Evolutionary conservation across 2,113 vertebrate species (phyloP).

Genomic region (Oreochromis niloticus): DNA sequence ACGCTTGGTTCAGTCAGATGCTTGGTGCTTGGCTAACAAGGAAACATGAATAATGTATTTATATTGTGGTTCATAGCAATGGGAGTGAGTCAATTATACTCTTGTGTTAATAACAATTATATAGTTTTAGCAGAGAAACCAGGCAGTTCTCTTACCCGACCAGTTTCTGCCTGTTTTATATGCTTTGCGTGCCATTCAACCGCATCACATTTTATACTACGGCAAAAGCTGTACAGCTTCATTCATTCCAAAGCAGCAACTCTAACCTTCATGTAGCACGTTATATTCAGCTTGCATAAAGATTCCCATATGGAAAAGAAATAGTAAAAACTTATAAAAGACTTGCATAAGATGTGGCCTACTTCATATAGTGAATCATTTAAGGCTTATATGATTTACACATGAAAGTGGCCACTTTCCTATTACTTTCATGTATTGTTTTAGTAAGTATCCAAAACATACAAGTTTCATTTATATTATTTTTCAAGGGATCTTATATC

Average conservation of each 20-base stretch:
- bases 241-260: not conserved
- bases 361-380: too few species aligned
- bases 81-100: conserved; percentile 1
- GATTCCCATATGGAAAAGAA: too few species aligned
- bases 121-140: conserved; percentile 5
- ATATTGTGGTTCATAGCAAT: not conserved
- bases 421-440: too few species aligned
- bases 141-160: not conserved
- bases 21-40: conserved; percentile 14
- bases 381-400: too few species aligned
- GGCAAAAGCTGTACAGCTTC: not conserved
- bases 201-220: not conserved
- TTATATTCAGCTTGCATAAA: not conserved
- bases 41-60: conserved; percentile 32
- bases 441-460: too few species aligned
- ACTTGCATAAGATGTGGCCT: too few species aligned
- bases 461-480: too few species aligned
- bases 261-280: not conserved
- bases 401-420: too few species aligned
- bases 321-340: too few species aligned
- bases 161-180: not conserved
- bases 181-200: not conserved
- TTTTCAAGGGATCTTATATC: too few species aligned
- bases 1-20: not conserved
- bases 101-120: conserved; percentile 3